Evolutionary conservation across 2,888 invertebrate genomes (phyloP).

Genomic region (Drosophila aldrichi): DNA sequence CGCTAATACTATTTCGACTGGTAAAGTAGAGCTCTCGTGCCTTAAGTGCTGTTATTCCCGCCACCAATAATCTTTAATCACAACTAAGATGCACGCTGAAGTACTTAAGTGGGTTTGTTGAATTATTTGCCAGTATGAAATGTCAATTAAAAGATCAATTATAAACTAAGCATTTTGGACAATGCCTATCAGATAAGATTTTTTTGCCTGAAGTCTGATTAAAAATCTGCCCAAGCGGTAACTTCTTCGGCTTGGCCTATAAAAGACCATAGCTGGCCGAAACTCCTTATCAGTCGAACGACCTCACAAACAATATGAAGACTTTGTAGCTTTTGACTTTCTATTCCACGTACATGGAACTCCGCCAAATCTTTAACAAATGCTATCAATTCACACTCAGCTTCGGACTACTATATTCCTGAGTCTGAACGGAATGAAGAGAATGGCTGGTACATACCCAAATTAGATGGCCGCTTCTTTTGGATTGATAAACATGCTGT

Average conservation of each 20-base stretch:
- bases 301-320: slow-evolving; percentile 43
- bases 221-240: slow-evolving; percentile 15
- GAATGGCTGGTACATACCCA: slow-evolving; percentile 75
- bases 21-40: background rate
- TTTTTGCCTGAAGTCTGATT: slow-evolving; percentile 24
- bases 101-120: slow-evolving; percentile 32
- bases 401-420: slow-evolving; percentile 35
- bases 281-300: background rate
- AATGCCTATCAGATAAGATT: slow-evolving; percentile 44
- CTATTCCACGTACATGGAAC: background rate
- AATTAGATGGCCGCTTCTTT: slow-evolving; percentile 59
- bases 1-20: slow-evolving; percentile 7
- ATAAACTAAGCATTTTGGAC: background rate
- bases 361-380: too few relatives aligned
- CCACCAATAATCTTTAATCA: background rate
- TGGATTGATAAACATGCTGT: slow-evolving; percentile 70
- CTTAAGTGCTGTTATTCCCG: background rate
- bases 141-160: slow-evolving; percentile 44
- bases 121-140: slow-evolving; percentile 17
- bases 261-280: slow-evolving; percentile 36
- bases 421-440: slow-evolving; percentile 65
- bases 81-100: background rate
- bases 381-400: too few relatives aligned
- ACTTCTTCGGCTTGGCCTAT: slow-evolving; percentile 31
- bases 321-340: slow-evolving; percentile 49